A percentile compares a stretch with the other conserved stretches of the same genome.
phyloP scores from a whole-genome alignment of 2,113 vertebrate species.

The Notarius quadriscutis region DNA sequence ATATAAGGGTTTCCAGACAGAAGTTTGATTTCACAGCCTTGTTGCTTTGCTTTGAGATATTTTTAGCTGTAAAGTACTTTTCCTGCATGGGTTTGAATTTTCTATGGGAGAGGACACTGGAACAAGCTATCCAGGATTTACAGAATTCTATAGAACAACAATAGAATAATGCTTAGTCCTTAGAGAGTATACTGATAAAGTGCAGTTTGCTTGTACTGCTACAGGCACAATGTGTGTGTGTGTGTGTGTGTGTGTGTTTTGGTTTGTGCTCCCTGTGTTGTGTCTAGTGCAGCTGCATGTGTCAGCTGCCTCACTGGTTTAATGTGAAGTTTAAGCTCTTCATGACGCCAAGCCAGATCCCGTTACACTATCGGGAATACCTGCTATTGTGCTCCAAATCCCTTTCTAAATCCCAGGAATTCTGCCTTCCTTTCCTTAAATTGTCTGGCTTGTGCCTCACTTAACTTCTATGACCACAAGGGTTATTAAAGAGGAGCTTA shows the following conservation, averaged over 20 bases:
- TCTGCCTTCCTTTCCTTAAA: conserved; percentile 59
- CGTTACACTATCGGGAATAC: conserved; percentile 72
- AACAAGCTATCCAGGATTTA: conserved; percentile 20
- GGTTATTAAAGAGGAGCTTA: conserved; percentile 21
- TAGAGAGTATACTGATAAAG: neutral
- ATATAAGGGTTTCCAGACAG: conserved; percentile 43
- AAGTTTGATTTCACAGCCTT: conserved; percentile 63
- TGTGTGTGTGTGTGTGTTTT: conserved; percentile 48
- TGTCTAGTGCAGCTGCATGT: conserved; percentile 67
- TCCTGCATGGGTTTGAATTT: conserved; percentile 57
- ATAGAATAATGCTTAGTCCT: neutral
- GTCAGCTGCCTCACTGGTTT: conserved; percentile 72
- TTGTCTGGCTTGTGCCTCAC: conserved; percentile 48
- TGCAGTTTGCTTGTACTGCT: conserved; percentile 21
- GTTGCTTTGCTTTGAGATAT: conserved; percentile 59
- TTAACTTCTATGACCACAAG: conserved; percentile 35
- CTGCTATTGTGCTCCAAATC: conserved; percentile 69
- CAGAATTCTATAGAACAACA: neutral
- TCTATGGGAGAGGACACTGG: conserved; percentile 13
- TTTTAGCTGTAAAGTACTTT: conserved; percentile 66
- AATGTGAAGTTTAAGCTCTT: conserved; percentile 65
- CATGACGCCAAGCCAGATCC: conserved; percentile 66
- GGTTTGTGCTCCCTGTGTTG: conserved; percentile 41
- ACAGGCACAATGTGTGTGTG: conserved; percentile 22
- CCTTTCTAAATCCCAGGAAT: conserved; percentile 65